Evolutionary conservation across 2,888 invertebrate species (phyloP), one percentile per base, ranked within the genome.

Genomic region (Clusia tigrina): DNA sequence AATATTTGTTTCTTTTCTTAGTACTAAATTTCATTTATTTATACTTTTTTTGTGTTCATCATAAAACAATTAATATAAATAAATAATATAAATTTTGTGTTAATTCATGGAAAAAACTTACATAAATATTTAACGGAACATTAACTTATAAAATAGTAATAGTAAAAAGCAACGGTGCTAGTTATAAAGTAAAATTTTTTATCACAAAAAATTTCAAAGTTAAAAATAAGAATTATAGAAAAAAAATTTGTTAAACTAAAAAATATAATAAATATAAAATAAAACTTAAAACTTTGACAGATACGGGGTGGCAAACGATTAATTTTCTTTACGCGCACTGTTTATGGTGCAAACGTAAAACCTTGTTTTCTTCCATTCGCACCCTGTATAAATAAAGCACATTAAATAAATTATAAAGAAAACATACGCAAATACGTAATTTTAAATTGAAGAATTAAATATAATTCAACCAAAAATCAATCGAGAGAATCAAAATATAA

Each of bases 81-180:
- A 22, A 2, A 2, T 38, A 9, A 22, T 56, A 38, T 15, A 17
- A 42, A 22, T 56, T 17, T 37, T 38, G 10, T 46, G 42, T 23
- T n/a, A 57, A 42, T 46, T 57, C 20, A 57, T 22, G 18, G 38
- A 55, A 1, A 25, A n/a, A 37, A 48, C 12, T 48, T 37, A 32
- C 32, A 42, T 22, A 48, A 48, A 48, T 20, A 48, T 12, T 9
- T 32, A 9, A 3, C 18, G 48, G 20, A 48, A 48, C 48, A 48
- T 20, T 48, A 48, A 48, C 18, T 48, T 48, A 5, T 38, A 18
- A 32, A 59, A 55, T 46, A 60, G 46, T 51, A 54, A 60, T n/a
- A 17, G 26, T 38, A 60, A 51, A 54, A 58, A n/a, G n/a, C n/a
- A n/a, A 48, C 18, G 62, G 62, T 62, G 62, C 62, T 62, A 60